Percentiles rank a stretch among this genome's conserved stretches.
Evolutionary conservation across 2,113 vertebrate species (phyloP).

Genomic region (Leptobrachium ailaonicum): DNA sequence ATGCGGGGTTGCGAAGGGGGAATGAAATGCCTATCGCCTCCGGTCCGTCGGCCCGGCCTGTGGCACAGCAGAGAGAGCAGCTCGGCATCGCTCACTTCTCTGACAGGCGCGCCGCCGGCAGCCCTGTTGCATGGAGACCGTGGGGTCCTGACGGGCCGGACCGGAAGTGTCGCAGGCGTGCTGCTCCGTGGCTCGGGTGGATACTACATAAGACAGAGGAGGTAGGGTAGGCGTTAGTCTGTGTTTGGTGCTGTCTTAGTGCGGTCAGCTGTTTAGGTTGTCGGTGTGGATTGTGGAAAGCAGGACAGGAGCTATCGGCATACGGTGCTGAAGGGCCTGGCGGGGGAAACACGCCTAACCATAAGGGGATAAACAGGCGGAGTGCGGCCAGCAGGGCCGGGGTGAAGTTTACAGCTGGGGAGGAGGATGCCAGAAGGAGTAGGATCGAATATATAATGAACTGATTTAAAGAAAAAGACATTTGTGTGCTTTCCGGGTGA

Average conservation of each 20-base stretch:
- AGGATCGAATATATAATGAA: too few relatives aligned
- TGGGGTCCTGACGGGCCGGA: neutral
- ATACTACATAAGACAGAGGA: conserved; percentile 12
- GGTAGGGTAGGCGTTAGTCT: neutral
- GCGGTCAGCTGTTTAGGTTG: neutral
- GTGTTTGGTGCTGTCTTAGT: neutral
- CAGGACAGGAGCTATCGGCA: neutral
- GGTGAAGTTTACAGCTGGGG: too few relatives aligned
- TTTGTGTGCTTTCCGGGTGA: too few relatives aligned
- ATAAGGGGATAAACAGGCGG: too few relatives aligned
- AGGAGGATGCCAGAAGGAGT: too few relatives aligned
- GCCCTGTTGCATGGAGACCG: neutral
- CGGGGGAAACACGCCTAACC: too few relatives aligned
- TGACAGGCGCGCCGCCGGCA: neutral
- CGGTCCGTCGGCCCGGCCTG: neutral
- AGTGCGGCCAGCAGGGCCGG: too few relatives aligned
- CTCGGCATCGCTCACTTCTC: neutral
- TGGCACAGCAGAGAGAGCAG: neutral
- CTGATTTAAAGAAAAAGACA: too few relatives aligned
- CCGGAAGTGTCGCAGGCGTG: conserved; percentile 17
- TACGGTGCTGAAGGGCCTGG: neutral
- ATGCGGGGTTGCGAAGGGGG: too few relatives aligned
- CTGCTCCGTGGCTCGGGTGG: neutral
- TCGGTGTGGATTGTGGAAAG: neutral
- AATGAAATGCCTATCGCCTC: too few relatives aligned